Evolutionary conservation across 1,140 invertebrate genomes (phyloP).

Genomic region (Cydia fagiglandana): DNA sequence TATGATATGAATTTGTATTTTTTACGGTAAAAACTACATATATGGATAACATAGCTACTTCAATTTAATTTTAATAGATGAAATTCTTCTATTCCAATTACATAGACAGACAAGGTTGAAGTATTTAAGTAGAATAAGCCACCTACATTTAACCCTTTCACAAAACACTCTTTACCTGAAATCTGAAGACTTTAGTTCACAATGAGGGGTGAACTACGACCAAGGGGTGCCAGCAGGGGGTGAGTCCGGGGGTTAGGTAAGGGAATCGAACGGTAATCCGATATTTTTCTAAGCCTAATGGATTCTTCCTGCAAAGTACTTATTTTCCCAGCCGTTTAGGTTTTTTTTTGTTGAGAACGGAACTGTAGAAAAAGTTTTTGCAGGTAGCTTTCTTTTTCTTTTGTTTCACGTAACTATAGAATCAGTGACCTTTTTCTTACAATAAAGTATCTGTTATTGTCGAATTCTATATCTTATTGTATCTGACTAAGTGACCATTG

Average conservation of each 20-base stretch:
- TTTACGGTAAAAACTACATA: no score
- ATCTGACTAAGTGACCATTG: no score
- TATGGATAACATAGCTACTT: no score
- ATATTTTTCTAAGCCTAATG: conserved; percentile 15
- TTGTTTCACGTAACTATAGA: no score
- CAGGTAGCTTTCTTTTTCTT: background rate
- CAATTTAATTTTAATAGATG: no score
- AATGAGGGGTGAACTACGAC: background rate
- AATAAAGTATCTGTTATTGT: no score
- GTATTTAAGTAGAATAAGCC: no score
- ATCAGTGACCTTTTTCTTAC: no score
- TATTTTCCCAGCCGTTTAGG: conserved; percentile 1
- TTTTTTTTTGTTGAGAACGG: background rate
- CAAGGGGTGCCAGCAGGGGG: background rate
- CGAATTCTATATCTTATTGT: no score
- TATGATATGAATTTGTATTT: no score
- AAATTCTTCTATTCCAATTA: no score
- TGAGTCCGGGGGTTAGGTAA: background rate
- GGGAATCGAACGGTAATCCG: conserved; percentile 6
- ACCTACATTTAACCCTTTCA: background rate
- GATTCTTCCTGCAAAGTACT: background rate
- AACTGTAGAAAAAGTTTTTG: background rate
- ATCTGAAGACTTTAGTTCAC: background rate
- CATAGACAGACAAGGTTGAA: background rate
- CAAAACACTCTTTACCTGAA: background rate